These are phyloP conservation scores for Apantesis nais DNA, from an alignment of 2,888 invertebrate genomes.

Conservation along the genomic window DNA sequence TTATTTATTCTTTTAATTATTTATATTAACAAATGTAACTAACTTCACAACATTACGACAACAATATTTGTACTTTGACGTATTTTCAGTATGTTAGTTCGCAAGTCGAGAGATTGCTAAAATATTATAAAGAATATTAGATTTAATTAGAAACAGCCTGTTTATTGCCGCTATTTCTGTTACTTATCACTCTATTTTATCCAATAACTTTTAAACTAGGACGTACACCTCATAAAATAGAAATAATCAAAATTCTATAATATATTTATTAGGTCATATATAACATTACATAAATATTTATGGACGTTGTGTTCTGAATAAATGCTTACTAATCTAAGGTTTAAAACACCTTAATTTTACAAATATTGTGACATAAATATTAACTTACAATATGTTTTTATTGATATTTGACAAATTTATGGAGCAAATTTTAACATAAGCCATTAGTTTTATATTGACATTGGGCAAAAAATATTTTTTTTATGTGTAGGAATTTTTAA, in stretches of 20 bases:
- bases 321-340: not conserved
- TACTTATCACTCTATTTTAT: not conserved
- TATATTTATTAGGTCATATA: too few relatives aligned
- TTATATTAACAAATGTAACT: too few relatives aligned
- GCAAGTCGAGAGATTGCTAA: not conserved
- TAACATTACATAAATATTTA: not conserved
- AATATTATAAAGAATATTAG: too few relatives aligned
- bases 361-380: constrained; percentile 3
- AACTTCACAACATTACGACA: too few relatives aligned
- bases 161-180: not conserved
- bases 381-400: not conserved
- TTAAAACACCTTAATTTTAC: not conserved
- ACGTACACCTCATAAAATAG: not conserved
- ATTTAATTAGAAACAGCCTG: not conserved
- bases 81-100: not conserved
- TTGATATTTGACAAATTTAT: not conserved
- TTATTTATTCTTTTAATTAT: too few relatives aligned
- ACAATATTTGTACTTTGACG: too few relatives aligned
- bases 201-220: not conserved
- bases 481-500: too few relatives aligned
- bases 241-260: not conserved
- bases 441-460: not conserved
- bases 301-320: not conserved
- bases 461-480: not conserved
- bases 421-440: not conserved